These are phyloP conservation scores for Glaucomys volans DNA, from an alignment of 2,113 vertebrate genomes.

Conservation along the genomic window DNA sequence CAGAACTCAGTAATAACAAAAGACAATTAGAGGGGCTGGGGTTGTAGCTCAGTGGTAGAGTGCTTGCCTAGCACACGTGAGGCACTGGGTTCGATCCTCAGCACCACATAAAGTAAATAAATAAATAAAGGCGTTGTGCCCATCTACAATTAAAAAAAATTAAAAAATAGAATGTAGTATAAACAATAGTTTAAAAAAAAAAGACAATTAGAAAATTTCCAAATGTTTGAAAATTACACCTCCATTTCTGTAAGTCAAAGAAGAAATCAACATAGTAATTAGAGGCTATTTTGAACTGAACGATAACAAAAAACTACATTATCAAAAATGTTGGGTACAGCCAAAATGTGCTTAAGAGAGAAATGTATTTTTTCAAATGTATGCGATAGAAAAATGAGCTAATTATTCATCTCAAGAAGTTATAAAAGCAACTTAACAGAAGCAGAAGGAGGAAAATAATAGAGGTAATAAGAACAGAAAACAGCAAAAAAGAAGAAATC, in stretches of 20 bases:
- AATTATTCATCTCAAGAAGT: neutral
- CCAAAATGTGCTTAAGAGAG: neutral
- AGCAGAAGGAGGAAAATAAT: neutral
- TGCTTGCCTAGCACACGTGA: no score
- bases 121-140: no score
- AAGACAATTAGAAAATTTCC: neutral
- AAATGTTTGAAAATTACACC: neutral
- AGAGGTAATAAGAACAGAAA: neutral
- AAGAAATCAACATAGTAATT: neutral
- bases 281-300: neutral
- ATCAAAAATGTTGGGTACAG: neutral
- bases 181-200: no score
- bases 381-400: neutral
- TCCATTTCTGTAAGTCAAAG: neutral
- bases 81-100: no score
- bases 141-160: no score
- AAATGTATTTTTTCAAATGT: neutral
- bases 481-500: neutral
- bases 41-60: no score
- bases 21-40: no score
- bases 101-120: no score
- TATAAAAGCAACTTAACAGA: neutral
- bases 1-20: neutral
- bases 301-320: neutral
- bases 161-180: no score